Conservation (phyloP, 1,140 invertebrate species). For the Tetramorium simillimum region DNA sequence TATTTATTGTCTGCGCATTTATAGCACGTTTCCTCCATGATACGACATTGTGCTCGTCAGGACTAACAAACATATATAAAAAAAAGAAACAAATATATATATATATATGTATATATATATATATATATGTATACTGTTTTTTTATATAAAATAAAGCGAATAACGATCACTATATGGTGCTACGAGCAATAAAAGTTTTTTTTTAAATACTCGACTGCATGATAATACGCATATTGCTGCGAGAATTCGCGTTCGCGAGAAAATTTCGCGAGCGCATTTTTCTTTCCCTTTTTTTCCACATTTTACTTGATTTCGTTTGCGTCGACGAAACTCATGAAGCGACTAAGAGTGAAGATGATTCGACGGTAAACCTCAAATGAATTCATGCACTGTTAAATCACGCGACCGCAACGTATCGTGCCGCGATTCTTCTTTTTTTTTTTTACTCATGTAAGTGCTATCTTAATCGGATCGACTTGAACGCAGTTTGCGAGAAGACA, state of each 20-base stretch:
- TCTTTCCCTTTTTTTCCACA: not conserved
- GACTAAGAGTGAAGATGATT: slow-evolving; percentile 20
- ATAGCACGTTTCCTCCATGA: slow-evolving; percentile 38
- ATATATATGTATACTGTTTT: not conserved
- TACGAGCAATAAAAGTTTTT: not conserved
- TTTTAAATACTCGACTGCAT: slow-evolving; percentile 1
- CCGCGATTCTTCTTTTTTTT: not conserved
- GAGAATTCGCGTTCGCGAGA: not conserved
- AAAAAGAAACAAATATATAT: not conserved
- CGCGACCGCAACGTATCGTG: not conserved
- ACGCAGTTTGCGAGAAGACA: slow-evolving; percentile 35
- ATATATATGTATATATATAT: too few species aligned
- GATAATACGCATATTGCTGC: not conserved
- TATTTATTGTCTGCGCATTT: slow-evolving; percentile 55
- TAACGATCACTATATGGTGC: not conserved
- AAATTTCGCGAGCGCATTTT: not conserved
- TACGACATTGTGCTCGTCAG: slow-evolving; percentile 1
- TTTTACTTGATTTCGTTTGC: not conserved
- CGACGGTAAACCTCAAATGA: not conserved
- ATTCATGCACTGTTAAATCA: slow-evolving; percentile 22
- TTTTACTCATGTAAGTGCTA: not conserved
- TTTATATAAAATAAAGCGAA: slow-evolving; percentile 29
- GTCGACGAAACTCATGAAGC: slow-evolving; percentile 2
- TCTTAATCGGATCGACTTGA: slow-evolving; percentile 24
- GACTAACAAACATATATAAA: slow-evolving; percentile 18